These are phyloP conservation scores for Pluvialis apricaria DNA, from an alignment of 2,113 vertebrate genomes.

Conservation along the genomic window DNA sequence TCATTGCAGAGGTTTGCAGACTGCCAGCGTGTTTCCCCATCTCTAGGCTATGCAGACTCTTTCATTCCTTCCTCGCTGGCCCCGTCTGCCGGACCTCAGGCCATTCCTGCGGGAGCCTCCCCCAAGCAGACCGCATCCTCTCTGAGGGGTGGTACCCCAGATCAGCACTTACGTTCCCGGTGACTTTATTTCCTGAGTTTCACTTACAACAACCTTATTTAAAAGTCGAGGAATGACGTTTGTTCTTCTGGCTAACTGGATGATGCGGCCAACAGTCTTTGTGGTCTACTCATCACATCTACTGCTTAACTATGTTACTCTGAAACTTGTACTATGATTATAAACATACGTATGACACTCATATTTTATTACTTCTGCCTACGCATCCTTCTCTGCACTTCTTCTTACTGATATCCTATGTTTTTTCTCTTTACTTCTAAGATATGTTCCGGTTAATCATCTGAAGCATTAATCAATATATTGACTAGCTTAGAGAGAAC, in stretches of 20 bases:
- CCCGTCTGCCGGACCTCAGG: not conserved
- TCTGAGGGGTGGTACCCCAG: not conserved
- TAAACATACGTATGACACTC: not conserved
- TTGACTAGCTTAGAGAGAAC: not conserved
- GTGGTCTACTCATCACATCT: not conserved
- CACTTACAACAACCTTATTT: not conserved
- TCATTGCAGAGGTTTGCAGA: not conserved
- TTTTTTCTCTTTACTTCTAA: not conserved
- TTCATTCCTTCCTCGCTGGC: not conserved
- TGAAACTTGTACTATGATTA: not conserved
- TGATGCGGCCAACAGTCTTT: not conserved
- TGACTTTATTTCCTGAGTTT: not conserved
- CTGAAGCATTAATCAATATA: not conserved
- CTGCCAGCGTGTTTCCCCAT: not conserved
- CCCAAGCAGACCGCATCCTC: not conserved
- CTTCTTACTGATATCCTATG: not conserved
- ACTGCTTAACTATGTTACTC: not conserved
- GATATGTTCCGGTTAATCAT: not conserved
- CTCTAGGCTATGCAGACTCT: not conserved
- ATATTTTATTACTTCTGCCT: not conserved
- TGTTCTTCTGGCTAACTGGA: not conserved
- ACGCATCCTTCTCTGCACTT: not conserved
- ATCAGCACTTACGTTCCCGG: not conserved
- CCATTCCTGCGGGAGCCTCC: not conserved
- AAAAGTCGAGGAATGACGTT: not conserved